Percentiles rank a stretch among this genome's conserved stretches.
Evolutionary conservation across 2,797 vertebrate genomes (phyloP).

Genomic region (Cossypha niveicapilla): DNA sequence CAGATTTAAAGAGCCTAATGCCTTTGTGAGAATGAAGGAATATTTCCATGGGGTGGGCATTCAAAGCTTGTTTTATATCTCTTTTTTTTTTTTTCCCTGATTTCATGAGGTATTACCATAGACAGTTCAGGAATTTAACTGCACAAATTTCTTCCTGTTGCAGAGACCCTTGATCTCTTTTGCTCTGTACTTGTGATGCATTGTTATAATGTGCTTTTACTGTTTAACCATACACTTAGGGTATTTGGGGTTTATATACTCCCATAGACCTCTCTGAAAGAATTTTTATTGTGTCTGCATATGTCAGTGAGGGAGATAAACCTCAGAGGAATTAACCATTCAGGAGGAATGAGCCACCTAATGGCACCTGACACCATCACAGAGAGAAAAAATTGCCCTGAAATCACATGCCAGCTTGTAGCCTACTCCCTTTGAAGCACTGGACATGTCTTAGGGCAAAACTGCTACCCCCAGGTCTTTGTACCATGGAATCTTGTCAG

Average conservation of each 20-base stretch:
- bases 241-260: not conserved
- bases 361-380: not conserved
- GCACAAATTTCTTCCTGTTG: not conserved
- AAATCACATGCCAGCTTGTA: not conserved
- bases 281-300: not conserved
- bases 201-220: not conserved
- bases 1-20: not conserved
- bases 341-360: not conserved
- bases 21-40: not conserved
- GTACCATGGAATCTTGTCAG: not conserved
- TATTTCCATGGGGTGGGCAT: not conserved
- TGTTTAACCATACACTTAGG: not conserved
- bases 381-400: not conserved
- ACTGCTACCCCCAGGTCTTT: not conserved
- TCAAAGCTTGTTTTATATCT: not conserved
- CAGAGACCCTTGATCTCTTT: not conserved
- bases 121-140: not conserved
- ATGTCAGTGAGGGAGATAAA: not conserved
- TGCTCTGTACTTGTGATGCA: not conserved
- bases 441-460: accelerated
- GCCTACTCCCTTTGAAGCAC: not conserved
- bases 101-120: not conserved
- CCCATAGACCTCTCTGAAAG: not conserved
- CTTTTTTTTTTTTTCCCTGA: not conserved
- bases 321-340: not conserved